phyloP scores from a whole-genome alignment of 2,888 invertebrate genomes.

The Griposia aprilina region DNA sequence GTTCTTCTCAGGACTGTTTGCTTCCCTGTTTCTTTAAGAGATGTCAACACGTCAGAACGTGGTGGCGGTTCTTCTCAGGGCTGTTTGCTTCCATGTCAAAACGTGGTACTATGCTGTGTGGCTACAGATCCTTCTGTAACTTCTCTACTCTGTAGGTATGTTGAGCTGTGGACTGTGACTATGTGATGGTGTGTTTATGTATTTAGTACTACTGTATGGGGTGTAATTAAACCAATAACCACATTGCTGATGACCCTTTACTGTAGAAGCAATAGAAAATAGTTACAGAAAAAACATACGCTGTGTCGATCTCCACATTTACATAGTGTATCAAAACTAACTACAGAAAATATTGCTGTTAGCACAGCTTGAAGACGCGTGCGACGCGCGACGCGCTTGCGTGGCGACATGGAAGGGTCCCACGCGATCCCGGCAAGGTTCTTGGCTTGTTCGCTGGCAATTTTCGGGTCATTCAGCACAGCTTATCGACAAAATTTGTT shows the following conservation, averaged over 20 bases:
- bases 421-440: neutral
- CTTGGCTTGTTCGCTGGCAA: neutral
- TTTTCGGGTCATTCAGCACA: slow-evolving; percentile 12
- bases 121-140: neutral
- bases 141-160: neutral
- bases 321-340: slow-evolving; percentile 43
- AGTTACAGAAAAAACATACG: slow-evolving; percentile 4
- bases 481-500: slow-evolving; percentile 6
- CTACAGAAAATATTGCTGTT: slow-evolving; percentile 43
- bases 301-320: slow-evolving; percentile 46
- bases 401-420: neutral
- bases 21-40: no score
- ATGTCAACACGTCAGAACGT: no score
- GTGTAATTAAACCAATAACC: slow-evolving; percentile 24
- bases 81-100: no score
- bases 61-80: no score
- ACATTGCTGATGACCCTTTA: slow-evolving; percentile 33
- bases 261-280: slow-evolving; percentile 14
- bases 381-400: no score
- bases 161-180: neutral
- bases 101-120: no score
- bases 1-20: no score
- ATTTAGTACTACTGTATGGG: neutral
- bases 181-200: neutral
- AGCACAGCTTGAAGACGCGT: slow-evolving; percentile 40